Percentiles rank a stretch among this genome's conserved stretches.
phyloP scores from a whole-genome alignment of 2,888 invertebrate genomes.

The Kryphioiulus occultus region DNA sequence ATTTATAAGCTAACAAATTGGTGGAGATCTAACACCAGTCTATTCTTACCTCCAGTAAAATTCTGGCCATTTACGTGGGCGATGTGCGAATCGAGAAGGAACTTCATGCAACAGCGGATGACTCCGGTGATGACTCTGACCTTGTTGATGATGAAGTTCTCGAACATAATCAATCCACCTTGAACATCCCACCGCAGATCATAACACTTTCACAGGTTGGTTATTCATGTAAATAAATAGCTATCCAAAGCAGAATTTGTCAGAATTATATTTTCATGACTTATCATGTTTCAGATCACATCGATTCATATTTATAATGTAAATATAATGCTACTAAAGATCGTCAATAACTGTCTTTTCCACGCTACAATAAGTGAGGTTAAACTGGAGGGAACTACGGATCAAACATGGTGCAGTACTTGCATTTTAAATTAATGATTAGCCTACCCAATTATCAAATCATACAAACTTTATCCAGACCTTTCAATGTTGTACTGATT shows the following conservation, averaged over 20 bases:
- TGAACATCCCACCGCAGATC: slow-evolving; percentile 45
- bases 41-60: slow-evolving; percentile 50
- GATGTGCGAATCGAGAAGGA: slow-evolving; percentile 52
- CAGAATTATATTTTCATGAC: not conserved
- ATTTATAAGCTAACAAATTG: slow-evolving; percentile 60
- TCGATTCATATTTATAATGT: slow-evolving; percentile 82
- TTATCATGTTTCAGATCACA: slow-evolving; percentile 72
- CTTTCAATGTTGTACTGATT: not conserved
- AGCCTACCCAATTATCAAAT: too few relatives aligned
- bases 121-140: not conserved
- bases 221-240: not conserved
- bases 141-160: not conserved
- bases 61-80: slow-evolving; percentile 51
- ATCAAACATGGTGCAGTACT: slow-evolving; percentile 46
- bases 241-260: not conserved
- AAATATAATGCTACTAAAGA: slow-evolving; percentile 51
- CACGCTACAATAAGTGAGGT: slow-evolving; percentile 76
- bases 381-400: slow-evolving; percentile 66
- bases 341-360: slow-evolving; percentile 69
- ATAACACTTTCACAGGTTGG: slow-evolving; percentile 48
- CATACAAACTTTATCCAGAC: too few relatives aligned
- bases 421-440: too few relatives aligned
- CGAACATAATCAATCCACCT: not conserved
- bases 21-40: not conserved
- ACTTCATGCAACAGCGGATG: not conserved